A percentile compares a stretch with the other conserved stretches of the same genome.
Conservation (phyloP, 2,888 invertebrate genomes). For the Drosophila rubida region DNA sequence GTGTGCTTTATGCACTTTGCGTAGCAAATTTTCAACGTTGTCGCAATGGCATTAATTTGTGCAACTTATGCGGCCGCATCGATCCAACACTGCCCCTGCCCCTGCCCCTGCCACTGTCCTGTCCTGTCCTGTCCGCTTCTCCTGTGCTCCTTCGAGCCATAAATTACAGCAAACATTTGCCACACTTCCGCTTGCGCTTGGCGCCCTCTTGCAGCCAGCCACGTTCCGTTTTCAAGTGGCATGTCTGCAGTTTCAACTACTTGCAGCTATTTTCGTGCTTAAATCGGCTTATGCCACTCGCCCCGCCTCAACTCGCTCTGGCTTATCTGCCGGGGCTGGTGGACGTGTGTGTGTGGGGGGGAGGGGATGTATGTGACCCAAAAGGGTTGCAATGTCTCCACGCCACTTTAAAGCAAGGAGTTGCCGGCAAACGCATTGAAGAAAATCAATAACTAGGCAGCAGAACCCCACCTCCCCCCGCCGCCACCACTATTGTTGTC, state of each 20-base stretch:
- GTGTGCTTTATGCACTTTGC: slow-evolving; percentile 44
- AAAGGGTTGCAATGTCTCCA: slow-evolving; percentile 42
- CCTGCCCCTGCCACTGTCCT: not conserved
- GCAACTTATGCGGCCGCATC: slow-evolving; percentile 71
- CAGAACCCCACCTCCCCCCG: not conserved
- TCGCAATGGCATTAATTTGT: slow-evolving; percentile 76
- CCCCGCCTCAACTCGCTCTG: slow-evolving; percentile 1
- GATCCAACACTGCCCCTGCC: slow-evolving; percentile 36
- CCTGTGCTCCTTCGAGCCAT: slow-evolving; percentile 44
- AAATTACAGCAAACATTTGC: slow-evolving; percentile 77
- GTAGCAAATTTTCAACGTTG: slow-evolving; percentile 48
- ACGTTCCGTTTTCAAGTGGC: slow-evolving; percentile 46
- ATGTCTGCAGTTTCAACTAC: slow-evolving; percentile 63
- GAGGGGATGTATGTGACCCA: slow-evolving; percentile 17
- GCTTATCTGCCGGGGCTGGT: slow-evolving; percentile 45
- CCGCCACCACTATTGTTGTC: slow-evolving; percentile 51
- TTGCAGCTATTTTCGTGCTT: slow-evolving; percentile 69
- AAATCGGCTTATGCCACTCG: slow-evolving; percentile 72
- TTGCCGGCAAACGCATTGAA: slow-evolving; percentile 37
- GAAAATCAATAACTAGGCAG: slow-evolving; percentile 49
- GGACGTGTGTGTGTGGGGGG: too few species aligned
- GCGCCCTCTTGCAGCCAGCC: slow-evolving; percentile 18
- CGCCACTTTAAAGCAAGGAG: slow-evolving; percentile 15
- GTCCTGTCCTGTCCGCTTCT: not conserved
- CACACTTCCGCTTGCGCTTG: slow-evolving; percentile 69